Evolutionary conservation across 2,888 invertebrate genomes (phyloP).

Genomic region (Leptinotarsa tumamoca): DNA sequence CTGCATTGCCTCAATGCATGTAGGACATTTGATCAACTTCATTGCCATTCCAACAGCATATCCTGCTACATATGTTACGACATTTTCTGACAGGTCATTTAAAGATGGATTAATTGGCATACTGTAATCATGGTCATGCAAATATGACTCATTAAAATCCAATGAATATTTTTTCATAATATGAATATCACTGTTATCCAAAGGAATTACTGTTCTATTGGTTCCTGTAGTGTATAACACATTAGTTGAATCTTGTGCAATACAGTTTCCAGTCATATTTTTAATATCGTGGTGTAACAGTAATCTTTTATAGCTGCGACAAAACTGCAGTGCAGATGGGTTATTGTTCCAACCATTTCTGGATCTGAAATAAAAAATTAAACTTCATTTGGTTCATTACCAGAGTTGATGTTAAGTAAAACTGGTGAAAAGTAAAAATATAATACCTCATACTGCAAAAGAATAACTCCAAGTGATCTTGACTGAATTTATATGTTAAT

Average conservation of each 20-base stretch:
- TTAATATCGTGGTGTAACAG: slow-evolving; percentile 27
- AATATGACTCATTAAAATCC: slow-evolving; percentile 20
- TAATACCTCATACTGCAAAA: slow-evolving; percentile 28
- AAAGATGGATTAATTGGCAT: slow-evolving; percentile 23
- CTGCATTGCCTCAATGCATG: slow-evolving; percentile 19
- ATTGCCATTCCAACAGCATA: slow-evolving; percentile 27
- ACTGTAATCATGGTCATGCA: slow-evolving; percentile 26
- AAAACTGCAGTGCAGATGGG: slow-evolving; percentile 29
- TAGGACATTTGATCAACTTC: slow-evolving; percentile 21
- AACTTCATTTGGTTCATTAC: background rate
- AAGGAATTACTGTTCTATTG: slow-evolving; percentile 19
- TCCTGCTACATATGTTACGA: slow-evolving; percentile 22
- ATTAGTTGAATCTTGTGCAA: slow-evolving; percentile 20
- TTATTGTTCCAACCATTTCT: slow-evolving; percentile 36
- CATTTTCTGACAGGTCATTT: slow-evolving; percentile 26
- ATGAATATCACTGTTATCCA: slow-evolving; percentile 23
- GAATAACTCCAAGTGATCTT: slow-evolving; percentile 37
- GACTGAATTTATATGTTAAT: slow-evolving; percentile 33
- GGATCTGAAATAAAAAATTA: slow-evolving; percentile 24
- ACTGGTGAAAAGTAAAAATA: slow-evolving; percentile 6
- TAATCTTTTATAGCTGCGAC: slow-evolving; percentile 25
- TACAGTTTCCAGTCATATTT: slow-evolving; percentile 27
- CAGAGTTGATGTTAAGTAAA: slow-evolving; percentile 10
- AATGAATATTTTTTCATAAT: slow-evolving; percentile 19
- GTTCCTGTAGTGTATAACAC: slow-evolving; percentile 20